These are phyloP conservation scores for Spodoptera frugiperda DNA, from an alignment of 1,140 invertebrate genomes.

Conservation along the genomic window DNA sequence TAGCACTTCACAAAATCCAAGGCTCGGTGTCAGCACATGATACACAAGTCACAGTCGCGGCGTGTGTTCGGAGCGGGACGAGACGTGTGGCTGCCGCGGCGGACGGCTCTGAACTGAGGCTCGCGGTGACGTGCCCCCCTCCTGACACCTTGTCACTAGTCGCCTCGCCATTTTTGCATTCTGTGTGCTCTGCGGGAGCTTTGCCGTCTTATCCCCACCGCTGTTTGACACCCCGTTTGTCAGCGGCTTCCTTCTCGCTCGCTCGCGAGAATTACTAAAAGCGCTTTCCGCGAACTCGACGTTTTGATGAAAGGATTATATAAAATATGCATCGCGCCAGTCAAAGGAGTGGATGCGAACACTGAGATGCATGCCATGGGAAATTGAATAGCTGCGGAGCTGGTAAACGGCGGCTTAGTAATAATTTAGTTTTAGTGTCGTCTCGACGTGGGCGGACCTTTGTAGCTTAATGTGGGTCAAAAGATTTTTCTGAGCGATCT, in stretches of 20 bases:
- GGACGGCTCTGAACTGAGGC: slow-evolving; percentile 71
- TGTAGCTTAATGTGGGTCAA: slow-evolving; percentile 57
- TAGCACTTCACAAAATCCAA: slow-evolving; percentile 75
- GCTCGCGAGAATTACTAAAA: slow-evolving; percentile 61
- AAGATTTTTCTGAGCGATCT: slow-evolving; percentile 54
- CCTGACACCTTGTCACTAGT: slow-evolving; percentile 82
- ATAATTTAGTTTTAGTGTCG: slow-evolving; percentile 80
- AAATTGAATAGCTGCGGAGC: slow-evolving; percentile 79
- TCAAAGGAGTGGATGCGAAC: slow-evolving; percentile 78
- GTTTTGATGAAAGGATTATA: slow-evolving; percentile 84
- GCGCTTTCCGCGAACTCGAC: slow-evolving; percentile 71
- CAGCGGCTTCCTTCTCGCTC: slow-evolving; percentile 72
- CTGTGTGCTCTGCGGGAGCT: slow-evolving; percentile 85
- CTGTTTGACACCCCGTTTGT: slow-evolving; percentile 84
- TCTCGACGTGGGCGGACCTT: slow-evolving; percentile 48
- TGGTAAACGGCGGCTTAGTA: slow-evolving; percentile 70
- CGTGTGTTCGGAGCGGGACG: slow-evolving; percentile 21
- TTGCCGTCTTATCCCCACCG: slow-evolving; percentile 85
- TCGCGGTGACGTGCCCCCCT: slow-evolving; percentile 65
- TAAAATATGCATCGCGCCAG: slow-evolving; percentile 81
- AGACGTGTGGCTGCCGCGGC: slow-evolving; percentile 61
- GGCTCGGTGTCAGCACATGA: slow-evolving; percentile 76
- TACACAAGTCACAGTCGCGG: slow-evolving; percentile 69
- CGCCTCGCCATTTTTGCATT: slow-evolving; percentile 85
- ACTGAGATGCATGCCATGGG: slow-evolving; percentile 80